phyloP scores from a whole-genome alignment of 2,113 vertebrate species.

The Calyptomena viridis region DNA sequence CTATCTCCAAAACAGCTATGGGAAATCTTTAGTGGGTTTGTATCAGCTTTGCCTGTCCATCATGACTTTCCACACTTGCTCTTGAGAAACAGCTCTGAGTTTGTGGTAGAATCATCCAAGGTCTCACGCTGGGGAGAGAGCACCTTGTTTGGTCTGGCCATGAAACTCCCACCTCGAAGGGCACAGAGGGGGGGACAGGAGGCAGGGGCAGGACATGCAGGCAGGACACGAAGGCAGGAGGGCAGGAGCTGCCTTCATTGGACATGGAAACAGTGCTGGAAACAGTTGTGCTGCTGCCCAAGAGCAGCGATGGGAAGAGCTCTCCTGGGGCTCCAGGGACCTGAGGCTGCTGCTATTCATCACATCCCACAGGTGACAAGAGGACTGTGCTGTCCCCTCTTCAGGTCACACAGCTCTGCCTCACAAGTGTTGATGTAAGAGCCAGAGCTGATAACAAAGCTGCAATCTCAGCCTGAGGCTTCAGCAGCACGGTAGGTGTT shows the following conservation, averaged over 20 bases:
- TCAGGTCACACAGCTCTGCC: background rate
- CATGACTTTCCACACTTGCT: accelerated
- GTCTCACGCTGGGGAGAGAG: background rate
- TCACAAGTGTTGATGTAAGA: background rate
- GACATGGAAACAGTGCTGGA: background rate
- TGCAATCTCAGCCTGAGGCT: background rate
- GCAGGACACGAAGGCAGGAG: background rate
- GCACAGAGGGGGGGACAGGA: no score
- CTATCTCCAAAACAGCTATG: background rate
- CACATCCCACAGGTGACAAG: background rate
- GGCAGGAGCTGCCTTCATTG: background rate
- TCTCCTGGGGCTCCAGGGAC: background rate
- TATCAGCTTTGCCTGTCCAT: background rate
- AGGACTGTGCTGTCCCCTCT: background rate
- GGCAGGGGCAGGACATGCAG: background rate
- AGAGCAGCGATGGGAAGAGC: background rate
- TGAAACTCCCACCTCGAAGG: accelerated
- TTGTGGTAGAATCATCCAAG: background rate
- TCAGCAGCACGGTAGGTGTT: accelerated
- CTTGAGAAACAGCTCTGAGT: background rate
- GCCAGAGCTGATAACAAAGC: background rate
- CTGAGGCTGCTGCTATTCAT: background rate
- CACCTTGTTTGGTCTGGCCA: background rate
- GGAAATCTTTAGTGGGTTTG: background rate
- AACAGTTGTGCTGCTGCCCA: background rate